Conservation (phyloP, 1,140 invertebrate species). For the Portunus trituberculatus region DNA sequence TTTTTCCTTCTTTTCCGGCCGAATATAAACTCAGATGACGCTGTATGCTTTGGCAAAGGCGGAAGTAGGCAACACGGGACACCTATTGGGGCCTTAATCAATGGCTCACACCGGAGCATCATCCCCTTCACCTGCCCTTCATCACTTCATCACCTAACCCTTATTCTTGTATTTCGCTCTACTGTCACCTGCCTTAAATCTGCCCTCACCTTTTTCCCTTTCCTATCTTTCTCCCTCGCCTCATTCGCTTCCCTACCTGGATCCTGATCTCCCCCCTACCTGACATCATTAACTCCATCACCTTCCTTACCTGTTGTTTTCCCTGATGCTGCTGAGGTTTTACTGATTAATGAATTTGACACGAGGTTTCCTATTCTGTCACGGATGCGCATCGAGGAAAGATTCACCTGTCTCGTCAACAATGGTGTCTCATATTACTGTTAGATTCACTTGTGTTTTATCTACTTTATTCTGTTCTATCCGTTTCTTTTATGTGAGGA, state of each 20-base stretch:
- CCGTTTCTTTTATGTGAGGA: no score
- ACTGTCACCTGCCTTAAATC: neutral
- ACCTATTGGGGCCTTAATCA: neutral
- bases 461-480: no score
- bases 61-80: neutral
- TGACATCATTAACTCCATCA: neutral
- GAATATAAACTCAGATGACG: neutral
- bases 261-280: neutral
- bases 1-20: neutral
- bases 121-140: neutral
- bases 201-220: neutral
- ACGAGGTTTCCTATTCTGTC: no score
- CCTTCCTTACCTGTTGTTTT: no score
- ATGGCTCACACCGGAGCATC: neutral
- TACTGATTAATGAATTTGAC: no score
- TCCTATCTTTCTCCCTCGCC: neutral
- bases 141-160: neutral
- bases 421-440: no score
- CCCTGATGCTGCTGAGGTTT: no score
- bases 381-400: no score
- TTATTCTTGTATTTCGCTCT: neutral
- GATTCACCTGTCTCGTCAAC: no score
- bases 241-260: neutral
- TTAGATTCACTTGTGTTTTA: no score
- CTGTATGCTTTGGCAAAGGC: neutral